Conservation (phyloP, 2,113 vertebrate species). For the Forbesichthys papilliferus region DNA sequence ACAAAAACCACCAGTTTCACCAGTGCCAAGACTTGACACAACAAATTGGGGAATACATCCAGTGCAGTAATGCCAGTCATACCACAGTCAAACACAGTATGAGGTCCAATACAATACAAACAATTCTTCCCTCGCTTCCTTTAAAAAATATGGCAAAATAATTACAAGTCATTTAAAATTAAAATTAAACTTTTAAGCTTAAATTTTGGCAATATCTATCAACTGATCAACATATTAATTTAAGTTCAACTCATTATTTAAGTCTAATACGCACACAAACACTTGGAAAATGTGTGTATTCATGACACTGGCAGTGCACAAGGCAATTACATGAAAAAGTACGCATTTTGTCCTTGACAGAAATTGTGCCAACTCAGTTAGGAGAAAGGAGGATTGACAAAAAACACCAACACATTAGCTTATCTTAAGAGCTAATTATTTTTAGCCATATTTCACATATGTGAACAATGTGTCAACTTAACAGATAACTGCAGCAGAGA, state of each 20-base stretch:
- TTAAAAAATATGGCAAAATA: conserved; percentile 49
- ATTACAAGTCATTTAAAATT: conserved; percentile 45
- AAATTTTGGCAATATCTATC: conserved; percentile 39
- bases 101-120: conserved; percentile 64
- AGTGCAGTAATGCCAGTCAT: conserved; percentile 56
- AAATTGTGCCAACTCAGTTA: conserved; percentile 37
- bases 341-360: conserved; percentile 52
- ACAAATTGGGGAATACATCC: conserved; percentile 56
- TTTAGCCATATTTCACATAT: conserved; percentile 54
- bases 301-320: conserved; percentile 62
- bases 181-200: conserved; percentile 36
- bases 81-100: conserved; percentile 61
- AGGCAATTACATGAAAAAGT: conserved; percentile 37
- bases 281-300: conserved; percentile 46
- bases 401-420: conserved; percentile 53
- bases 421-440: conserved; percentile 50
- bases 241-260: conserved; percentile 42
- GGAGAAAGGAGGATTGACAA: conserved; percentile 36
- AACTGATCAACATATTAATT: neutral
- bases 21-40: conserved; percentile 80
- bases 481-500: conserved; percentile 49
- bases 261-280: conserved; percentile 47
- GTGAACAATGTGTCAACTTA: conserved; percentile 49
- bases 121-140: conserved; percentile 37
- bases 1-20: conserved; percentile 74